Evolutionary conservation across 2,888 invertebrate genomes (phyloP).

Genomic region (Hecatera dysodea): DNA sequence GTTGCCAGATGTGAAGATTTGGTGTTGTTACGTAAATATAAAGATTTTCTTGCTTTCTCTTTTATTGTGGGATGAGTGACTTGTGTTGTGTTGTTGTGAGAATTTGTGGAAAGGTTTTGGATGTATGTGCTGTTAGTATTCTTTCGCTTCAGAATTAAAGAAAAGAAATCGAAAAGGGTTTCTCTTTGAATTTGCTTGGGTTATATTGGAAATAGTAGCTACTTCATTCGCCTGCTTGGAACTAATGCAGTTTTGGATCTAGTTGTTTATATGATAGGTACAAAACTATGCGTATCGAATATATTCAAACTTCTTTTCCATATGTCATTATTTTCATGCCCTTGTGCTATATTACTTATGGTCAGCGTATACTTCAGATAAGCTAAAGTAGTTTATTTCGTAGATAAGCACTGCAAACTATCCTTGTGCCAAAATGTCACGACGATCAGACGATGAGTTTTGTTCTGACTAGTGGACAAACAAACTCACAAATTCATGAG

Average conservation of each 20-base stretch:
- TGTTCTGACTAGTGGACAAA: not conserved
- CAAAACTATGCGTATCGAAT: too few species aligned
- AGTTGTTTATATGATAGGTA: too few species aligned
- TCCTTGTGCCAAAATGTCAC: too few species aligned
- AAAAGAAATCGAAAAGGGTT: not conserved
- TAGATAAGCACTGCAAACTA: too few species aligned
- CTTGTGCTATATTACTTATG: too few species aligned
- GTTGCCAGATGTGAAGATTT: slow-evolving; percentile 53
- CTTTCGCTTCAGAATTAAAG: not conserved
- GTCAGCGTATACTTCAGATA: too few species aligned
- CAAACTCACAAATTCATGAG: not conserved
- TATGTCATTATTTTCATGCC: too few species aligned
- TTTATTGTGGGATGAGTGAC: slow-evolving; percentile 40
- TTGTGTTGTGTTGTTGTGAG: slow-evolving; percentile 29
- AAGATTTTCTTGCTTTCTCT: slow-evolving; percentile 38
- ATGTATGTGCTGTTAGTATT: not conserved
- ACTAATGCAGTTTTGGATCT: too few species aligned
- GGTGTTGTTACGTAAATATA: slow-evolving; percentile 43
- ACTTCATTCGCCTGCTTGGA: not conserved
- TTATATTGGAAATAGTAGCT: not conserved
- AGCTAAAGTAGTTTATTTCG: too few species aligned
- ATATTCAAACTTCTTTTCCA: too few species aligned
- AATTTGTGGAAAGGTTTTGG: slow-evolving; percentile 24
- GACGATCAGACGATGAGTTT: too few species aligned
- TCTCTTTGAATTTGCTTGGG: not conserved